These are phyloP conservation scores for Synergus gifuensis DNA, from an alignment of 2,888 invertebrate genomes.

Conservation along the genomic window DNA sequence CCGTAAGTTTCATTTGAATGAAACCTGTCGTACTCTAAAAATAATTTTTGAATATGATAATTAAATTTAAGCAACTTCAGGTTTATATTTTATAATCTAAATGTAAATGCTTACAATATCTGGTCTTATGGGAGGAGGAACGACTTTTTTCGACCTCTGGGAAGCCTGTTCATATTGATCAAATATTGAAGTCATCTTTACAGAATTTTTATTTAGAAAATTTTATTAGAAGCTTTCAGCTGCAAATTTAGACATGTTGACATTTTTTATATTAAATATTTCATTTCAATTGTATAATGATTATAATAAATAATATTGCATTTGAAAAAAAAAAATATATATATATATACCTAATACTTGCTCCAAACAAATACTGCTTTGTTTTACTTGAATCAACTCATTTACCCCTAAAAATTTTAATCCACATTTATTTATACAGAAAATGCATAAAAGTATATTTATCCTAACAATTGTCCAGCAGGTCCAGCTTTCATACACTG, in stretches of 20 bases:
- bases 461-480: background rate
- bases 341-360: background rate
- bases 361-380: background rate
- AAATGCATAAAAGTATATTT: background rate
- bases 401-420: background rate
- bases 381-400: background rate
- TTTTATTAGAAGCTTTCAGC: no score
- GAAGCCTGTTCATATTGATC: constrained; percentile 92
- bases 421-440: background rate
- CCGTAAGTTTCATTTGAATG: constrained; percentile 82
- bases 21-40: constrained; percentile 79
- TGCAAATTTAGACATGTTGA: background rate
- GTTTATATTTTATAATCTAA: background rate
- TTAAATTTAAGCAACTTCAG: background rate
- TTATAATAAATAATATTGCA: background rate
- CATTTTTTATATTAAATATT: background rate
- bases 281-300: background rate
- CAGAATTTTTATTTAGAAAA: background rate
- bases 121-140: constrained; percentile 74
- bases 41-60: background rate
- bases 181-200: constrained; percentile 88
- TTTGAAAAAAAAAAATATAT: background rate
- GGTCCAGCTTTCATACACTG: background rate
- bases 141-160: constrained; percentile 78
- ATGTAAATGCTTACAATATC: constrained; percentile 77